Evolutionary conservation across 2,888 invertebrate species (phyloP), one percentile per base, ranked within the genome.

Genomic region (Cerastis leucographa): DNA sequence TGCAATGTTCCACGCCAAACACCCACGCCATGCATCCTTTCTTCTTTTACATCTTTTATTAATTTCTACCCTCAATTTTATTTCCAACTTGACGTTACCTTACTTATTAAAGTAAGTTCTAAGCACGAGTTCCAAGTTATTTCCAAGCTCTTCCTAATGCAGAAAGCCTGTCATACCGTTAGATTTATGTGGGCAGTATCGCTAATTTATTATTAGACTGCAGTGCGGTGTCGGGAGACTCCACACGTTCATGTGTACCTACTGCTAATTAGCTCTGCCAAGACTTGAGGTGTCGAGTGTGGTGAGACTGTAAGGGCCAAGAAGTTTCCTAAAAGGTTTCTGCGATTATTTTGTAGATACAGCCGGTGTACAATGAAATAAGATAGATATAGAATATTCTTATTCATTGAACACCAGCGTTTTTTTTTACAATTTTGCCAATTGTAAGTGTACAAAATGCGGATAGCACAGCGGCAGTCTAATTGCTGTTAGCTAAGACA

Each of bases 181-280:
- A 79, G 81, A 87, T 86, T 87, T 86, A 87, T 85, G 78, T 71
- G 46, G 81, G 61, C 46, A 78, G 70, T 69, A 78, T 78, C 35
- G 76, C 83, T 77, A 88, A 82, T 80, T 83, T 86, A 87, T 87
- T 81, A 87, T 86, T 78, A 86, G 85, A 78, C 87, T 88, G 87
- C 87, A 87, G 56, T 86, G 87, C 87, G 67, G 85, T 81, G 80
- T 74, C 67, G 78, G 75, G 17, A 44, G 73, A 83, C 76, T 80
- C 80, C 42, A 76, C 62, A 62, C 62, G 70, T 70, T 68, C 40
- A 49, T 44, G 76, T 68, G 76, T 77, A 59, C n/a, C n/a, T n/a
- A n/a, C 11, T 29, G 61, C 68, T 85, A 86, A 87, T 87, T 79
- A 79, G 49, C 35, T 14, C 17, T 49, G 54, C 40, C 78, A 78